A percentile compares a stretch with the other conserved stretches of the same genome.
Evolutionary conservation across 2,113 vertebrate species (phyloP).

Genomic region (Perca schrenkii): DNA sequence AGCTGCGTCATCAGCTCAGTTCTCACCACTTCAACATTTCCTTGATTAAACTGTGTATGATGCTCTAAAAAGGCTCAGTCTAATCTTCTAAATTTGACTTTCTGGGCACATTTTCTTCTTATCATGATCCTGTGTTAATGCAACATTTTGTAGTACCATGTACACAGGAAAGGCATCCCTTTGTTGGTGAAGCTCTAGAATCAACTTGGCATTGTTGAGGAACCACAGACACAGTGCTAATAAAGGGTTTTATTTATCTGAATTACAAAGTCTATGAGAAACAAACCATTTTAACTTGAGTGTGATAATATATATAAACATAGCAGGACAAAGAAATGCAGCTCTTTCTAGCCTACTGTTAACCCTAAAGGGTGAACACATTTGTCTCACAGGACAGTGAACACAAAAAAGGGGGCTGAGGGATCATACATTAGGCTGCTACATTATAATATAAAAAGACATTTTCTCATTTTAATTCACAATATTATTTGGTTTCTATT

Average conservation of each 20-base stretch:
- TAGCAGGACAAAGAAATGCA: not conserved
- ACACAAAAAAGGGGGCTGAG: not conserved
- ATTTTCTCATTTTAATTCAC: too few relatives aligned
- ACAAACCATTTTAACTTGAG: not conserved
- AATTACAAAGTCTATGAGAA: not conserved
- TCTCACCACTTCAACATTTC: not conserved
- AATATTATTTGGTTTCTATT: too few relatives aligned
- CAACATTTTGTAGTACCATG: not conserved
- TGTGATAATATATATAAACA: not conserved
- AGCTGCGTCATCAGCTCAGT: constrained; percentile 18
- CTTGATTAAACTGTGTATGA: not conserved
- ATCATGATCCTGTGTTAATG: not conserved
- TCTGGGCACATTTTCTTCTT: not conserved
- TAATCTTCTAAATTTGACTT: not conserved
- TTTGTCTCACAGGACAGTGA: not conserved
- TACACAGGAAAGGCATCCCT: not conserved
- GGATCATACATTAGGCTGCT: not conserved
- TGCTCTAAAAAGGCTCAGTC: not conserved
- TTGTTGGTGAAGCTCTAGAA: not conserved
- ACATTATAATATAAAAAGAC: not conserved
- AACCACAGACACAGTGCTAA: too few relatives aligned
- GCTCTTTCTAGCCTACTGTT: not conserved
- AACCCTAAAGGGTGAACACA: not conserved
- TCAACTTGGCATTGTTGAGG: not conserved
- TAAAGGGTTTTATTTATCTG: too few relatives aligned